Conservation (phyloP, 2,113 vertebrate genomes). For the Corythoichthys haematopterus region DNA sequence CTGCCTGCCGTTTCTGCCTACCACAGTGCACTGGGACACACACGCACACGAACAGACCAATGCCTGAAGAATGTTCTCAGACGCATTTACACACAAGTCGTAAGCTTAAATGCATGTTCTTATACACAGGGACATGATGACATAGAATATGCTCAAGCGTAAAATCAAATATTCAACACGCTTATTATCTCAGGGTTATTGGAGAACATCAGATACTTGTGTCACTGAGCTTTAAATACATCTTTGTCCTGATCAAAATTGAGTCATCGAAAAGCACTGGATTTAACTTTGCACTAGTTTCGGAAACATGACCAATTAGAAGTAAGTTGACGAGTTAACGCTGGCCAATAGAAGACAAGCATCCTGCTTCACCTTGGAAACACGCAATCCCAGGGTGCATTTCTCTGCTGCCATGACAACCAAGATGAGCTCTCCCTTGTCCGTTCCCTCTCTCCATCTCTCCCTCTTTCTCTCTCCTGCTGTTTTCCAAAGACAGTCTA, state of each 20-base stretch:
- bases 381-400: conserved; percentile 66
- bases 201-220: conserved; percentile 11
- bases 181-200: conserved; percentile 30
- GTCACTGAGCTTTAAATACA: conserved; percentile 11
- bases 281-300: conserved; percentile 44
- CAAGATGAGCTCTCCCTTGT: conserved; percentile 55
- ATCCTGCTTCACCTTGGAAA: conserved; percentile 68
- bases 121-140: not conserved
- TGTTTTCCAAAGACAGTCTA: conserved; percentile 48
- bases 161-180: conserved; percentile 25
- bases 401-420: conserved; percentile 72
- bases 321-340: conserved; percentile 37
- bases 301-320: conserved; percentile 45
- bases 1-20: conserved; percentile 72
- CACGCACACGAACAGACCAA: conserved; percentile 28
- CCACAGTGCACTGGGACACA: conserved; percentile 42
- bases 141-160: conserved; percentile 26
- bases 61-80: conserved; percentile 32
- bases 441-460: conserved; percentile 25
- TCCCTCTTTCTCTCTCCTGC: conserved; percentile 15
- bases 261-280: conserved; percentile 39
- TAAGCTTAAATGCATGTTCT: not conserved
- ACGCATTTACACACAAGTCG: conserved; percentile 21
- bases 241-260: conserved; percentile 40
- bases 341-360: conserved; percentile 59